Conservation (phyloP, 92 coral and sea anemone species). For the Palythoa heliodiscus region DNA sequence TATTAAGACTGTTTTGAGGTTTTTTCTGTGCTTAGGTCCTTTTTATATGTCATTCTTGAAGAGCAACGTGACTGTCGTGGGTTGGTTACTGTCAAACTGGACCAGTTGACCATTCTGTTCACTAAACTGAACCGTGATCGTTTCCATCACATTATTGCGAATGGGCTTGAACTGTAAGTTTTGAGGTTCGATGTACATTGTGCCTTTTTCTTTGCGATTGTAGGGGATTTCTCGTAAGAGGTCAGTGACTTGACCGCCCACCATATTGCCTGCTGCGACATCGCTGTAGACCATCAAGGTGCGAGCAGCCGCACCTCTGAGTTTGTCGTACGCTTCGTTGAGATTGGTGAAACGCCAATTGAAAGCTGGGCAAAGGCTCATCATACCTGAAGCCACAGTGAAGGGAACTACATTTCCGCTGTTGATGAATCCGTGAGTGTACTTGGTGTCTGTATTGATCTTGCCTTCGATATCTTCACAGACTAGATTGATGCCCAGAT, state of each 20-base stretch:
- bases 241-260: background rate
- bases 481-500: no score
- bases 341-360: constrained; percentile 10
- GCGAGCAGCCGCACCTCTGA: background rate
- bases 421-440: no score
- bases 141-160: background rate
- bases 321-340: constrained; percentile 7
- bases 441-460: background rate
- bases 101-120: constrained; percentile 9
- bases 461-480: no score
- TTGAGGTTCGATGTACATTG: background rate
- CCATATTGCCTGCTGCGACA: background rate
- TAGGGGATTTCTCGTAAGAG: constrained; percentile 10
- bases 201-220: constrained; percentile 19
- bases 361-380: background rate
- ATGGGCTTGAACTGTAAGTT: background rate
- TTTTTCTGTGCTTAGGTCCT: background rate
- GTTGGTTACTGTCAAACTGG: constrained; percentile 12
- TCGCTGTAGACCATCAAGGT: constrained; percentile 22
- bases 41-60: background rate
- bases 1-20: no score
- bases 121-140: background rate
- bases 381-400: no score
- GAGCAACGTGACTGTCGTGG: background rate
- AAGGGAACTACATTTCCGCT: no score